These are phyloP conservation scores for Drosophila nasuta DNA, from an alignment of 1,140 invertebrate genomes.

Conservation along the genomic window DNA sequence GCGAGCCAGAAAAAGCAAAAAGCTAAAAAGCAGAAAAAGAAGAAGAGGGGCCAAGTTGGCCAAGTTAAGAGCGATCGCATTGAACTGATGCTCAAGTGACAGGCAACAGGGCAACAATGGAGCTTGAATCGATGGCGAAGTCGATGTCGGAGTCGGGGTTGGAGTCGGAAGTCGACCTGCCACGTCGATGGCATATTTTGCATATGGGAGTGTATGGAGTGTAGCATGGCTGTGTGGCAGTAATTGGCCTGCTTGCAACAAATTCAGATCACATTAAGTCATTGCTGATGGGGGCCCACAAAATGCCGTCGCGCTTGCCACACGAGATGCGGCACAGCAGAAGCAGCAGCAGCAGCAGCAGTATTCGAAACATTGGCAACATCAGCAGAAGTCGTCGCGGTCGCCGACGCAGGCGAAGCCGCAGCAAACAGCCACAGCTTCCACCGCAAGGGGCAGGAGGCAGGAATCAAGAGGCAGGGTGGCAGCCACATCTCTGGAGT, in stretches of 20 bases:
- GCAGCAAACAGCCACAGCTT: constrained; percentile 24
- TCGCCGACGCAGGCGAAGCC: constrained; percentile 1
- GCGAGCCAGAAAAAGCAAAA: background rate
- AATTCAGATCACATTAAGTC: constrained; percentile 83
- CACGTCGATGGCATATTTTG: constrained; percentile 29
- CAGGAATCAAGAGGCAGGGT: background rate
- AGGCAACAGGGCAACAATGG: constrained; percentile 3
- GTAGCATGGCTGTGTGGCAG: constrained; percentile 41
- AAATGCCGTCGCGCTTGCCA: constrained; percentile 74
- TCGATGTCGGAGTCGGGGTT: constrained; percentile 2
- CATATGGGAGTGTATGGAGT: constrained; percentile 21
- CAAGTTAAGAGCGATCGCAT: constrained; percentile 12
- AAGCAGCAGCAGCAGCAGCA: background rate
- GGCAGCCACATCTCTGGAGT: constrained; percentile 15
- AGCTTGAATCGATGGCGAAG: background rate
- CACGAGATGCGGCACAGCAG: constrained; percentile 17
- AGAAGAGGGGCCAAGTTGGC: constrained; percentile 5
- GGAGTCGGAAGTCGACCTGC: constrained; percentile 4
- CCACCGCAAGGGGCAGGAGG: constrained; percentile 10
- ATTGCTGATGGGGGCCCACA: constrained; percentile 63
- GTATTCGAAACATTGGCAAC: background rate
- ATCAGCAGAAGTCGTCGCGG: background rate
- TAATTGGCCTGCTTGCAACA: constrained; percentile 77
- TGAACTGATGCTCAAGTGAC: constrained; percentile 19
- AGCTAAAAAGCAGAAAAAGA: too few species aligned